A percentile compares a stretch with the other conserved stretches of the same genome.
Conservation (phyloP, 2,113 vertebrate genomes). For the Acanthochromis polyacanthus region DNA sequence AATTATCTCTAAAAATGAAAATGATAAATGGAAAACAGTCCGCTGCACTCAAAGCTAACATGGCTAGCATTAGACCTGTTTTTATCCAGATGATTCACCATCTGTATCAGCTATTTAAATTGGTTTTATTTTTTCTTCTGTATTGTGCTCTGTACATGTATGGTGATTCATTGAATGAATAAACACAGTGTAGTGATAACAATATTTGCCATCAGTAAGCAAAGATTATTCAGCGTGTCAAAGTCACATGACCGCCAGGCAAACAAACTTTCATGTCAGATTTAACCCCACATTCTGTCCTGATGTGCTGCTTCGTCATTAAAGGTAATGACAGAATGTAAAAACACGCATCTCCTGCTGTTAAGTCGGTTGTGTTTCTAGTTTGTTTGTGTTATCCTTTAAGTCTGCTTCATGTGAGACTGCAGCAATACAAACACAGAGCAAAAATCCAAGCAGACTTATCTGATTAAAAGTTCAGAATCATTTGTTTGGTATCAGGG, state of each 20-base stretch:
- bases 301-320: conserved; percentile 14
- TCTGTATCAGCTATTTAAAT: background rate
- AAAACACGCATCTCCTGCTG: background rate
- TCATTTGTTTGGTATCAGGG: background rate
- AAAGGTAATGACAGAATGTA: background rate
- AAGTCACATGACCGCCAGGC: conserved; percentile 5
- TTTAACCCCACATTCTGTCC: background rate
- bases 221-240: conserved; percentile 16
- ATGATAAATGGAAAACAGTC: background rate
- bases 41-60: background rate
- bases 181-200: conserved; percentile 18
- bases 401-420: background rate
- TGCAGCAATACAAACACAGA: background rate
- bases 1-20: conserved; percentile 27
- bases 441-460: too few relatives aligned
- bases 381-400: background rate
- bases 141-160: background rate
- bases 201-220: conserved; percentile 7
- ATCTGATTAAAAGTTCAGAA: background rate
- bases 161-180: background rate
- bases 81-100: background rate
- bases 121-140: background rate
- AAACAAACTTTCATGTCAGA: conserved; percentile 27
- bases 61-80: background rate
- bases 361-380: background rate